Evolutionary conservation across 2,797 vertebrate species (phyloP), one percentile per base, ranked within the genome.

Genomic region (Eleutherodactylus coqui): DNA sequence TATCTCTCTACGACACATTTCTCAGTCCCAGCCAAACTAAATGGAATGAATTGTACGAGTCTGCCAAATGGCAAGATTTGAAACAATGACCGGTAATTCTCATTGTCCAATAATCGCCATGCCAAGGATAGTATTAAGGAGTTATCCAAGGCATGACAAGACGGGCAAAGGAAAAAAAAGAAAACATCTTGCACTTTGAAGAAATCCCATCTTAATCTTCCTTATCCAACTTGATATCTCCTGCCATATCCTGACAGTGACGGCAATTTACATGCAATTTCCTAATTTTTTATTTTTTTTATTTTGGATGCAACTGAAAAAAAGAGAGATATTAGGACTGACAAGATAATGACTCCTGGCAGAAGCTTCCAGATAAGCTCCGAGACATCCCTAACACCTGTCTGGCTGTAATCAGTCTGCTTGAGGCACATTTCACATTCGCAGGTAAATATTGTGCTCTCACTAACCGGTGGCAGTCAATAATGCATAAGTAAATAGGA

Each of bases 281-380:
- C 49, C 88, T 92, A 86, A 69, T 92, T 91, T 77, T 92, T 91
- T n/a, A n/a, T n/a, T 64, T 55, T 55, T 45, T 45, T 9, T n/a
- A 72, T 43, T 91, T 75, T 32, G 51, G 86, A 85, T 47, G 16
- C 84, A 87, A 82, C 91, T 41, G 91, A 83, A 72, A 53, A 91
- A 53, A 90, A 81, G 19, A 58, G 34, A 76, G 79, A 86, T 93
- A 92, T 78, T 13, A 53, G 79, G 60, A 77, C 89, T 92, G 93
- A 91, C 91, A 92, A 90, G 89, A 91, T 94, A 94, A 94, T 92
- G 91, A 93, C 90, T 90, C 92, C 85, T 79, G 89, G 89, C 89
- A 90, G 89, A 91, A 90, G 90, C 85, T 79, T 88, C 78, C n/a
- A 91, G 90, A 90, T 84, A 91, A 92, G 77, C 75, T 75, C 80